These are phyloP conservation scores for Uria aalge DNA, from an alignment of 2,113 vertebrate species.

Conservation along the genomic window DNA sequence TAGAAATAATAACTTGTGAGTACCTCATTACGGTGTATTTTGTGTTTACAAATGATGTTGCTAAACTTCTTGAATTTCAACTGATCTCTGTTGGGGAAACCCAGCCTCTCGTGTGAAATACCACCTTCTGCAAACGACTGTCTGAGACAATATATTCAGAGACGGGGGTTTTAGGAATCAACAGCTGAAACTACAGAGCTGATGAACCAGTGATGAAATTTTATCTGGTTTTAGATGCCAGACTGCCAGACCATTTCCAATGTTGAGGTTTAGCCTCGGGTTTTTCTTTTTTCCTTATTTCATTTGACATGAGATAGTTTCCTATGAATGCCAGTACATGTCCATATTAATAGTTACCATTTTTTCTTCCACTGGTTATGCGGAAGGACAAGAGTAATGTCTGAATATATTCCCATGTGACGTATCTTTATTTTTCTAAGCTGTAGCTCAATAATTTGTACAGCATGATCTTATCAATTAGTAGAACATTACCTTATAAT, in stretches of 20 bases:
- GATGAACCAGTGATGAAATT: neutral
- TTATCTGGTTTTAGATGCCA: neutral
- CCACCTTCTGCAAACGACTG: neutral
- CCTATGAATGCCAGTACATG: neutral
- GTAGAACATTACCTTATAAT: neutral
- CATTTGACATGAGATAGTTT: neutral
- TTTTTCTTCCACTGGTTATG: neutral
- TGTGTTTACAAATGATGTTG: neutral
- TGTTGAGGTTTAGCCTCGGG: rapidly evolving
- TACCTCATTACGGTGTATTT: neutral
- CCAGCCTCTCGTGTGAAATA: neutral
- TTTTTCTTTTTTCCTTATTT: neutral
- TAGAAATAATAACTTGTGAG: neutral
- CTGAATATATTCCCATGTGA: neutral
- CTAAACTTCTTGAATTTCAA: neutral
- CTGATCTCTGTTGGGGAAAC: neutral
- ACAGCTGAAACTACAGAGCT: neutral
- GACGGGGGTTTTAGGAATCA: neutral
- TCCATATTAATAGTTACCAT: neutral
- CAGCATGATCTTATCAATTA: neutral
- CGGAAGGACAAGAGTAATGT: neutral
- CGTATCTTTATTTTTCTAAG: neutral
- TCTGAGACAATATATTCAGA: neutral
- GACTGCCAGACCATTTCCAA: neutral
- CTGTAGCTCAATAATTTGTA: neutral